Base-by-base conservation (phyloP, 2,888 invertebrate species). In the Seira ritae region DNA sequence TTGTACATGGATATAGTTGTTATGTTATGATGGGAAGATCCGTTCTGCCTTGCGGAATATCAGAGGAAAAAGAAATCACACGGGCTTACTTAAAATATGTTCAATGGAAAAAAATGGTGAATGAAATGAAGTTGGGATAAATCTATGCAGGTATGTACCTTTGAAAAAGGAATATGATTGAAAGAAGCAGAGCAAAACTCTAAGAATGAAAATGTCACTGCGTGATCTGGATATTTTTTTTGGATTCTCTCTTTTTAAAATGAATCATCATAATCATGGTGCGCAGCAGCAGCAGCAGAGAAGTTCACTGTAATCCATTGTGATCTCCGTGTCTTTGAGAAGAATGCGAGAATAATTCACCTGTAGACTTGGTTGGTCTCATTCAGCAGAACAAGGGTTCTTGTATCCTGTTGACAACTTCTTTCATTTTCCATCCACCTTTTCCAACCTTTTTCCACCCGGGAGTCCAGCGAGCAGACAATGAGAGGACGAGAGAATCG, bases 391-490 rank as follows among this genome's bases (percentile, higher is more conserved):
- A 31, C n/a, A n/a, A n/a, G n/a, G n/a, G n/a, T n/a, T 73, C 66
- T 80, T 77, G 71, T 23, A 69, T 82, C 73, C 78, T 82, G 75
- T 82, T 82, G 80, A 86, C 79, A 80, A 66, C 76, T 82, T 60
- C 20, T 42, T 50, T 24, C 84, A 83, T 85, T 86, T 86, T 85
- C 88, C 87, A 78, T 78, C 84, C 62, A 85, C 89, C 88, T 86
- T 82, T 86, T 68, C 88, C 87, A 74, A 88, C 89, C 87, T 88
- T 82, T 85, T 87, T 84, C 87, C 87, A 76, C 89, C 88, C 86
- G 31, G 31, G 31, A 31, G 31, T 31, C 31, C 31, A 4, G 31
- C 31, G 3, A 4, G 8, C 31, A 31, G 31, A 31, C 31, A 31
- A 31, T 31, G 31, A 31, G 31, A 2, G 31, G 31, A 31, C 31